Evolutionary conservation across 2,888 invertebrate species (phyloP).

Genomic region (Cremastinae sp.): DNA sequence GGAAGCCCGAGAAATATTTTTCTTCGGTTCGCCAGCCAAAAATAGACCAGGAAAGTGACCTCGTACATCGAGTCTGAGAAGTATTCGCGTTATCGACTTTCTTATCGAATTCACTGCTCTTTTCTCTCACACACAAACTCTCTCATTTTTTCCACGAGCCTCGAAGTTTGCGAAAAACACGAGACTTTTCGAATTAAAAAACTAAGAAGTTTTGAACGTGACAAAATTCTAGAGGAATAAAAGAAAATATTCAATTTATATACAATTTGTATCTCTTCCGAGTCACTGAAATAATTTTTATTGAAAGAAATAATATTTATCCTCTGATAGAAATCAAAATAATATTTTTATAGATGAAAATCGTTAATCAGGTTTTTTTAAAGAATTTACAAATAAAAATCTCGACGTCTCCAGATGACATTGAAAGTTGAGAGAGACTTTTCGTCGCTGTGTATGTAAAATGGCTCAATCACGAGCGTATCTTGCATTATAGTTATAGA

Average conservation of each 20-base stretch:
- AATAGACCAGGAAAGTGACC: constrained; percentile 45
- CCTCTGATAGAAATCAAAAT: no score
- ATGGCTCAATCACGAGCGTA: constrained; percentile 26
- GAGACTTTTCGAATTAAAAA: no score
- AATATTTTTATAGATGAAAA: no score
- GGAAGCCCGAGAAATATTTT: constrained; percentile 26
- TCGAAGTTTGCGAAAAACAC: no score
- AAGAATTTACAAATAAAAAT: not conserved
- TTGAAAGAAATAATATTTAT: no score
- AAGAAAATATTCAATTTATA: no score
- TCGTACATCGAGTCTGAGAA: constrained; percentile 36
- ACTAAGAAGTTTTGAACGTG: no score
- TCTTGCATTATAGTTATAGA: constrained; percentile 38
- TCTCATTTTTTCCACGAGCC: not conserved
- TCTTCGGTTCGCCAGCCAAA: constrained; percentile 8
- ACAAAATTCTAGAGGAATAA: no score
- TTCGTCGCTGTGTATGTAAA: constrained; percentile 18
- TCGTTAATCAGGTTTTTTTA: no score
- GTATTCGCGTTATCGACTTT: constrained; percentile 51
- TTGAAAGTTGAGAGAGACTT: constrained; percentile 18
- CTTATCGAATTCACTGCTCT: constrained; percentile 47
- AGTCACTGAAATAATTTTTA: no score
- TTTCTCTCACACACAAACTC: constrained; percentile 17
- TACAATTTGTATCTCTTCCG: no score
- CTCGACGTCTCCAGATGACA: constrained; percentile 50